phyloP scores from a whole-genome alignment of 2,888 invertebrate genomes.

The Drosophila mulleri region DNA sequence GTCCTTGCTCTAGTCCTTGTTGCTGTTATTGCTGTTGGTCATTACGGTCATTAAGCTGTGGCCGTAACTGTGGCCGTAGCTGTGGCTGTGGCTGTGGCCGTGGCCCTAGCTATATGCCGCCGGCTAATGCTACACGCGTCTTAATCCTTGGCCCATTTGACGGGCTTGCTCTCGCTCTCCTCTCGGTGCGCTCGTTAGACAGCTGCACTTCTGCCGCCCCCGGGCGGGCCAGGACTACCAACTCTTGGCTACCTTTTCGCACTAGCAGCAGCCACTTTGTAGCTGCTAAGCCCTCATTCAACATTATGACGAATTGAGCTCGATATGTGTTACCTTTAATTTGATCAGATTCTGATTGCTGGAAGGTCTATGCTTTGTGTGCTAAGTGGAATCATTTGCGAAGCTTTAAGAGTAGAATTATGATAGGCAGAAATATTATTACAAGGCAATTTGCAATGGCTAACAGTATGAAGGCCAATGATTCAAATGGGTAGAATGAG shows the following conservation, averaged over 20 bases:
- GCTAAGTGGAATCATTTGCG: not conserved
- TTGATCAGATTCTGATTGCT: slow-evolving; percentile 65
- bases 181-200: slow-evolving; percentile 45
- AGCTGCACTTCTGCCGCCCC: slow-evolving; percentile 31
- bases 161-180: slow-evolving; percentile 19
- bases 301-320: slow-evolving; percentile 68
- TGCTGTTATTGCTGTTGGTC: slow-evolving; percentile 62
- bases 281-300: slow-evolving; percentile 44
- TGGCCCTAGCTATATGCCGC: slow-evolving; percentile 39
- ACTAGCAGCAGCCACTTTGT: slow-evolving; percentile 49
- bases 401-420: not conserved
- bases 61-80: slow-evolving; percentile 46
- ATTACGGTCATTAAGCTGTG: slow-evolving; percentile 79
- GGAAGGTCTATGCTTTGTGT: slow-evolving; percentile 42
- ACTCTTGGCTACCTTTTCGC: not conserved
- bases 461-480: not conserved
- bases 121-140: slow-evolving; percentile 56
- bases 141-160: slow-evolving; percentile 71
- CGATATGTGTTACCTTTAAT: slow-evolving; percentile 64
- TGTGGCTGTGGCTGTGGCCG: slow-evolving; percentile 4
- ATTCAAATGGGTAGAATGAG: not conserved
- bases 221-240: not conserved
- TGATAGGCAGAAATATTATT: not conserved
- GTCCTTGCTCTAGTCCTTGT: slow-evolving; percentile 30
- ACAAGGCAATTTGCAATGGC: not conserved